Conservation (phyloP, 2,797 vertebrate genomes). For the Bucorvus abyssinicus region DNA sequence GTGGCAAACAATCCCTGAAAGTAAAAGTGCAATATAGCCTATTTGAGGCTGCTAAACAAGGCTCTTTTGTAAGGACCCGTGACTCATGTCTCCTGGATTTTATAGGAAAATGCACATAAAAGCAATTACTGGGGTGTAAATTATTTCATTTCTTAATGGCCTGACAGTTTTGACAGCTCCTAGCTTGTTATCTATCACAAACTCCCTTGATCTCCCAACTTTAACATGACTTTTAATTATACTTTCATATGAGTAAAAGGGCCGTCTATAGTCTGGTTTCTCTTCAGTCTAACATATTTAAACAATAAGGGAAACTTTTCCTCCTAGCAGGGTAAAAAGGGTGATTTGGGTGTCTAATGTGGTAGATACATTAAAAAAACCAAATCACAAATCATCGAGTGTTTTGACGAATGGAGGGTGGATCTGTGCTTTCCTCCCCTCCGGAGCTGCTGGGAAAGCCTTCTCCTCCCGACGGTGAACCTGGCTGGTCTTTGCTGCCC, state of each 20-base stretch:
- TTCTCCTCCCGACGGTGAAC: not conserved
- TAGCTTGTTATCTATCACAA: conserved; percentile 72
- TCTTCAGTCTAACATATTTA: not conserved
- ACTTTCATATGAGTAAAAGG: conserved; percentile 41
- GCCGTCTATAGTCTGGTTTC: conserved; percentile 7
- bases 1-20: not conserved
- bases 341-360: not conserved
- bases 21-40: not conserved
- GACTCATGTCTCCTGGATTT: conserved; percentile 71
- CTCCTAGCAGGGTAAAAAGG: not conserved
- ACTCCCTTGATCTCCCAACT: conserved; percentile 61
- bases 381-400: not conserved
- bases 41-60: conserved; percentile 59
- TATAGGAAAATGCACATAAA: conserved; percentile 76
- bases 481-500: too few species aligned
- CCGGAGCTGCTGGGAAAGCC: not conserved
- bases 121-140: conserved; percentile 78
- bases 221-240: conserved; percentile 67
- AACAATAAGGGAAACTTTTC: not conserved
- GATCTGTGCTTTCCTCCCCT: not conserved
- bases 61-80: conserved; percentile 63
- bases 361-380: not conserved
- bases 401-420: not conserved
- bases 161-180: conserved; percentile 76
- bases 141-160: conserved; percentile 76